phyloP scores from a whole-genome alignment of 1,140 invertebrate genomes.

The Magallana ariakensis region DNA sequence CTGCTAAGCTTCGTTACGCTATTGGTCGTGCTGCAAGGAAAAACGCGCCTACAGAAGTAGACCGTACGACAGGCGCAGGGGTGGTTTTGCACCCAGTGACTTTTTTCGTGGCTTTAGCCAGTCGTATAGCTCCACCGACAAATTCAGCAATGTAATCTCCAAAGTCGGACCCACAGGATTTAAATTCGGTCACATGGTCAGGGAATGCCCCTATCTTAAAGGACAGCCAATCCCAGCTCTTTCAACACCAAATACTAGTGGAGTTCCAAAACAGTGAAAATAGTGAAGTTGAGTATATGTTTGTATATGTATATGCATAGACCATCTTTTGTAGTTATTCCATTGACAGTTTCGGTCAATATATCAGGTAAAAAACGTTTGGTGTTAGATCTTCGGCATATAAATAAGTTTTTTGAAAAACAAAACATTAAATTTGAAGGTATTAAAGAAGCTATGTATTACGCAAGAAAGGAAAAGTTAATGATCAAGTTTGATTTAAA shows the following conservation, averaged over 20 bases:
- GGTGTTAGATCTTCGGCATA: too few relatives aligned
- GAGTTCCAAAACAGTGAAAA: neutral
- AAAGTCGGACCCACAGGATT: neutral
- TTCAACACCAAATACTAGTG: too few relatives aligned
- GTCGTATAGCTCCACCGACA: neutral
- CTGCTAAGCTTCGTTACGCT: constrained; percentile 30
- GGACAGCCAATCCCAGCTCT: constrained; percentile 6
- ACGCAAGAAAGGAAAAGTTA: too few relatives aligned
- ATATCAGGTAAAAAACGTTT: too few relatives aligned
- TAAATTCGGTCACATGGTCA: constrained; percentile 10
- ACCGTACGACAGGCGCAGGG: constrained; percentile 17
- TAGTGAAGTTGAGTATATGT: constrained; percentile 16
- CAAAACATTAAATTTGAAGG: too few relatives aligned
- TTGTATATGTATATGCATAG: constrained; percentile 37
- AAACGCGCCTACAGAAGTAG: neutral
- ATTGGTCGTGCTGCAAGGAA: constrained; percentile 18
- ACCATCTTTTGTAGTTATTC: too few relatives aligned
- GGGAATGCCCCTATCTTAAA: constrained; percentile 6
- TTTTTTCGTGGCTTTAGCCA: constrained; percentile 49
- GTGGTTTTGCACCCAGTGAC: constrained; percentile 19
- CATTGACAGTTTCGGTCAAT: too few relatives aligned
- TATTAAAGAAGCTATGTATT: too few relatives aligned
- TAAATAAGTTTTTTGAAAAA: too few relatives aligned
- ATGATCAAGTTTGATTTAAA: too few relatives aligned
- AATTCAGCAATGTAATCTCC: neutral